Percentiles rank a stretch among this genome's conserved stretches.
Conservation (phyloP, 2,888 invertebrate genomes). For the Ashinkailepas kermadecensis region DNA sequence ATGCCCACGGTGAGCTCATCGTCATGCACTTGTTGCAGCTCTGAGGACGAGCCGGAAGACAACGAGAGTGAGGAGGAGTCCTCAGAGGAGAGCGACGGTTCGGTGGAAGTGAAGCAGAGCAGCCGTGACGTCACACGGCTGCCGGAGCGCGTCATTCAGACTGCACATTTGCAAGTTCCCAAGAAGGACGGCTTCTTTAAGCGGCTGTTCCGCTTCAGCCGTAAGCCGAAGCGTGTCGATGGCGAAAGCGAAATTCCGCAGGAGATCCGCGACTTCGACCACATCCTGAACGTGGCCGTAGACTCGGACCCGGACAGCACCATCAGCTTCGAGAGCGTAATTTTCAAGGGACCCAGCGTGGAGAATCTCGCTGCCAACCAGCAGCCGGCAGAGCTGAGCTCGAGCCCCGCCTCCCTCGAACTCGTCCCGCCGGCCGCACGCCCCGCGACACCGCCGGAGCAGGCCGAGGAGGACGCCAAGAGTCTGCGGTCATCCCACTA, state of each 20-base stretch:
- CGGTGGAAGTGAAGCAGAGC: background rate
- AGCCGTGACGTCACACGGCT: background rate
- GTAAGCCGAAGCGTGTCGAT: constrained; percentile 4
- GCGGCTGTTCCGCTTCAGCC: background rate
- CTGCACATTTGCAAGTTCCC: background rate
- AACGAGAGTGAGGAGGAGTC: background rate
- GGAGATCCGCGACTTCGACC: constrained; percentile 13
- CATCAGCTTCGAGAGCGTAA: constrained; percentile 35
- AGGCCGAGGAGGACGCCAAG: background rate
- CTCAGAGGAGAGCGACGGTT: constrained; percentile 11
- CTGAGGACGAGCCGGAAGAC: constrained; percentile 17
- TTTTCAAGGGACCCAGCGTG: constrained; percentile 32
- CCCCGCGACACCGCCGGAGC: background rate
- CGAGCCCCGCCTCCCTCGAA: background rate
- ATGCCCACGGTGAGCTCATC: background rate
- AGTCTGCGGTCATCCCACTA: background rate
- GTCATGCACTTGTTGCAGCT: constrained; percentile 17
- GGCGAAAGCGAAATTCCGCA: background rate
- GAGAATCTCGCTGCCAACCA: constrained; percentile 10
- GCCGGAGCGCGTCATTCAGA: background rate
- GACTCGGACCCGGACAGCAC: constrained; percentile 34
- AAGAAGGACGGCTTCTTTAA: constrained; percentile 17
- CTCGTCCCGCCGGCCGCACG: background rate
- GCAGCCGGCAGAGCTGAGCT: background rate
- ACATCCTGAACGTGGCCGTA: background rate